phyloP scores from a whole-genome alignment of 2,888 invertebrate species.

The Drosophila histrio region DNA sequence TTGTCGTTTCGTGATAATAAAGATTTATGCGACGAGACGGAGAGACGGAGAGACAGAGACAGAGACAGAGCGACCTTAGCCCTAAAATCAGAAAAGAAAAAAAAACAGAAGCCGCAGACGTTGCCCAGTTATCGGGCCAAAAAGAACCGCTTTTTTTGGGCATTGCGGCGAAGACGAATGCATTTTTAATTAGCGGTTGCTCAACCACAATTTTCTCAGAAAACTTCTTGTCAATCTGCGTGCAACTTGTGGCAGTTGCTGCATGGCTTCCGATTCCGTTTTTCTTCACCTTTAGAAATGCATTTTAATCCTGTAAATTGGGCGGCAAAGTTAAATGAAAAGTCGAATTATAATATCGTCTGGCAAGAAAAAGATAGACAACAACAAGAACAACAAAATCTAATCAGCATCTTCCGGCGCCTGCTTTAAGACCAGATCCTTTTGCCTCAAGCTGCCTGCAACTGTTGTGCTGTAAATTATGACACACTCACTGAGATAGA shows the following conservation, averaged over 20 bases:
- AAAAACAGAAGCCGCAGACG: constrained; percentile 48
- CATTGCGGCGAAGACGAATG: constrained; percentile 58
- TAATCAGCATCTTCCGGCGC: constrained; percentile 46
- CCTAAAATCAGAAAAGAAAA: background rate
- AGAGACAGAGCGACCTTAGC: background rate
- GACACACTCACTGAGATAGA: constrained; percentile 4
- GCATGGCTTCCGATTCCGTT: constrained; percentile 14
- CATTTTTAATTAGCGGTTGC: constrained; percentile 72
- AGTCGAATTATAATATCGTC: constrained; percentile 22
- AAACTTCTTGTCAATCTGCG: constrained; percentile 26
- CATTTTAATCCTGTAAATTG: constrained; percentile 37
- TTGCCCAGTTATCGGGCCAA: constrained; percentile 33
- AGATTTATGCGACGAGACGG: constrained; percentile 60
- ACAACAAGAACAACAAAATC: constrained; percentile 8
- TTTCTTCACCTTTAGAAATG: constrained; percentile 8
- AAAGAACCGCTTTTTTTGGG: constrained; percentile 2
- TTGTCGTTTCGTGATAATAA: constrained; percentile 68
- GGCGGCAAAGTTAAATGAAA: constrained; percentile 20
- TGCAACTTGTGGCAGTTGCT: background rate
- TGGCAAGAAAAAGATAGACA: background rate
- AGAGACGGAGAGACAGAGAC: background rate
- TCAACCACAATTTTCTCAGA: constrained; percentile 39
- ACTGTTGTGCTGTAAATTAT: constrained; percentile 58
- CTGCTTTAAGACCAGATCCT: constrained; percentile 18
- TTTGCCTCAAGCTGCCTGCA: constrained; percentile 21